Percentiles rank a stretch among this genome's conserved stretches.
These are phyloP conservation scores for Agelastica alni DNA, from an alignment of 2,888 invertebrate species.

Conservation along the genomic window DNA sequence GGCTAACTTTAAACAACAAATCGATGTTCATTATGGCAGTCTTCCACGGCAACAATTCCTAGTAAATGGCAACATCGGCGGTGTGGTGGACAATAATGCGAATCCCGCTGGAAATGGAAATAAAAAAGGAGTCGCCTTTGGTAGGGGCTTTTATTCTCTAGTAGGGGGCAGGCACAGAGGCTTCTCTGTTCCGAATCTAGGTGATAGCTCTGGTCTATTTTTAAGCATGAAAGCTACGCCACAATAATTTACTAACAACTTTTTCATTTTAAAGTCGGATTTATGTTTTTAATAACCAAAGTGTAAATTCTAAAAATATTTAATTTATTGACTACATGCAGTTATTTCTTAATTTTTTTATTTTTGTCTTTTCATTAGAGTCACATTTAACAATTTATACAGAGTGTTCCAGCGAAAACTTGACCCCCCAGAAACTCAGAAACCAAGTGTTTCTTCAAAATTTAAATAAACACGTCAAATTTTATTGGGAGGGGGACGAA, in stretches of 20 bases:
- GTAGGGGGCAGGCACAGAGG: slow-evolving; percentile 70
- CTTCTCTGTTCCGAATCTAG: slow-evolving; percentile 91
- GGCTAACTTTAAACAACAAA: slow-evolving; percentile 72
- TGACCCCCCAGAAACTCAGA: too few relatives aligned
- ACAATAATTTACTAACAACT: slow-evolving; percentile 10
- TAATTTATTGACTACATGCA: too few relatives aligned
- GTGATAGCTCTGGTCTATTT: slow-evolving; percentile 58
- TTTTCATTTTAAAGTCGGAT: too few relatives aligned
- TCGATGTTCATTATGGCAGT: slow-evolving; percentile 79
- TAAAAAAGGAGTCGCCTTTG: slow-evolving; percentile 74
- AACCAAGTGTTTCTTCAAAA: too few relatives aligned
- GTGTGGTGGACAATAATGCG: slow-evolving; percentile 53
- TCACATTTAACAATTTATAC: too few relatives aligned
- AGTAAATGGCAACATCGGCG: slow-evolving; percentile 47
- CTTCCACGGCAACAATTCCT: slow-evolving; percentile 72
- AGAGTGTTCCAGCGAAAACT: too few relatives aligned
- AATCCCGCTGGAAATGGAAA: slow-evolving; percentile 51
- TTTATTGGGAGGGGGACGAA: too few relatives aligned
- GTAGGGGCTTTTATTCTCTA: slow-evolving; percentile 63
- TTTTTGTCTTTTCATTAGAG: too few relatives aligned
- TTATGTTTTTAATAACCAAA: too few relatives aligned
- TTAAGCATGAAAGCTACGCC: slow-evolving; percentile 7
- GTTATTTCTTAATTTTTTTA: too few relatives aligned
- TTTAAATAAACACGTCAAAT: too few relatives aligned
- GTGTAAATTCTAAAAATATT: too few relatives aligned